Evolutionary conservation across 1,140 invertebrate species (phyloP).

Genomic region (Drosophila subpulchrella): DNA sequence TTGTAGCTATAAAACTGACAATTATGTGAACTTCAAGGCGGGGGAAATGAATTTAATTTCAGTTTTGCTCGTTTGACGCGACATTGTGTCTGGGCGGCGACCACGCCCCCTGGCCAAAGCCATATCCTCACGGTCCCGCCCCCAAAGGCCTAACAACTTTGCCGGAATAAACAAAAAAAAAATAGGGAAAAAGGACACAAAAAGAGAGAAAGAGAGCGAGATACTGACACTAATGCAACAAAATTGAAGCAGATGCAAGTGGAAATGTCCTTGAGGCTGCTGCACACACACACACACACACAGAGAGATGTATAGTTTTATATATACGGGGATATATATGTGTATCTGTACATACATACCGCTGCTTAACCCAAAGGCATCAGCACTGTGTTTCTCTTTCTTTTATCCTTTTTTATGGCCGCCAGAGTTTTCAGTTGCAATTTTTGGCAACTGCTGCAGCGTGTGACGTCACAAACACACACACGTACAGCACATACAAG

Average conservation of each 20-base stretch:
- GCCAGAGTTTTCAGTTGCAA: slow-evolving; percentile 66
- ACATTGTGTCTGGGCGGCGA: slow-evolving; percentile 57
- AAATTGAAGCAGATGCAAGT: slow-evolving; percentile 80
- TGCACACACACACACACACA: slow-evolving; percentile 23
- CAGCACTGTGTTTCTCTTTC: slow-evolving; percentile 16
- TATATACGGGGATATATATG: neutral
- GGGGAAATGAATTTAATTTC: slow-evolving; percentile 26
- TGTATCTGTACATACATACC: slow-evolving; percentile 25
- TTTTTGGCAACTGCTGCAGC: slow-evolving; percentile 54
- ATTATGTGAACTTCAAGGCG: slow-evolving; percentile 20
- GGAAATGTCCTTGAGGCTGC: slow-evolving; percentile 75
- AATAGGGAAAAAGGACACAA: neutral
- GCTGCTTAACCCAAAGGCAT: slow-evolving; percentile 65
- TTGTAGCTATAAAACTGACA: slow-evolving; percentile 5
- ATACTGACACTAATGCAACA: slow-evolving; percentile 75
- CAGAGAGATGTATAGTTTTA: neutral
- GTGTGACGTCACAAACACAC: slow-evolving; percentile 51
- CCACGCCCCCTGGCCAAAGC: slow-evolving; percentile 35
- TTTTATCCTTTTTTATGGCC: slow-evolving; percentile 59
- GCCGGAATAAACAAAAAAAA: slow-evolving; percentile 25
- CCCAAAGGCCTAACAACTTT: slow-evolving; percentile 6
- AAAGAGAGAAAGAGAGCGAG: neutral
- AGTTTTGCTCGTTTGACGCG: slow-evolving; percentile 55
- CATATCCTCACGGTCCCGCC: neutral
- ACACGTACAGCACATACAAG: neutral